These are phyloP conservation scores for Sciurus carolinensis DNA, from an alignment of 2,797 vertebrate species.

Conservation along the genomic window DNA sequence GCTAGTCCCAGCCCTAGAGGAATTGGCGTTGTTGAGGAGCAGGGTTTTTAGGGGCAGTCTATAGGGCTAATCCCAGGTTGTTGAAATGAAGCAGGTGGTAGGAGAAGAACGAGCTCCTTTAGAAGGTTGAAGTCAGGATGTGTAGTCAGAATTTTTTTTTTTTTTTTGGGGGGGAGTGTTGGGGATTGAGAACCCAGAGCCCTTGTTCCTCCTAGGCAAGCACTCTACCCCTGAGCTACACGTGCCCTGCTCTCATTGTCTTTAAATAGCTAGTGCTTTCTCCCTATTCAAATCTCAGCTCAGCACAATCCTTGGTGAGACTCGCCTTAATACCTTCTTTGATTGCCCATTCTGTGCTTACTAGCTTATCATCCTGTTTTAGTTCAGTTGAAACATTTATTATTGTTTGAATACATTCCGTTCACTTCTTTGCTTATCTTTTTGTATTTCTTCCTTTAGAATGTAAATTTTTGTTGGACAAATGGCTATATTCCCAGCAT, in stretches of 20 bases:
- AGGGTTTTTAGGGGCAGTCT: background rate
- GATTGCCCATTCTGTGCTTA: background rate
- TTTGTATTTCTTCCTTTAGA: background rate
- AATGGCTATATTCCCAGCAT: conserved; percentile 15
- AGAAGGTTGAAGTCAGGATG: background rate
- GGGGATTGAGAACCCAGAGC: background rate
- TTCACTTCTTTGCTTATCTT: conserved; percentile 33
- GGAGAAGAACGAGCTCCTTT: background rate
- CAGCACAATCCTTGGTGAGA: background rate
- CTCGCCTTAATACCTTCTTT: background rate
- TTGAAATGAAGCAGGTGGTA: background rate
- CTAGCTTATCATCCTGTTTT: background rate
- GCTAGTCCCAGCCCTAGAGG: background rate
- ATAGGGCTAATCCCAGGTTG: background rate
- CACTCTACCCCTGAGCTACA: too few relatives aligned
- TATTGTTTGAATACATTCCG: conserved; percentile 40
- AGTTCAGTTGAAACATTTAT: conserved; percentile 7
- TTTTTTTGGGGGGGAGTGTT: background rate
- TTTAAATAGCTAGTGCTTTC: conserved; percentile 5
- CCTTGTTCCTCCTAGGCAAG: background rate
- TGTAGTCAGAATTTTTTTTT: background rate
- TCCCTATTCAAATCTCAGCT: background rate
- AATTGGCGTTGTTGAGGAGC: background rate
- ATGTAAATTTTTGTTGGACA: conserved; percentile 44
- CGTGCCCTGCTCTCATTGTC: background rate